phyloP scores from a whole-genome alignment of 2,113 vertebrate genomes.

The Lepus timidus region DNA sequence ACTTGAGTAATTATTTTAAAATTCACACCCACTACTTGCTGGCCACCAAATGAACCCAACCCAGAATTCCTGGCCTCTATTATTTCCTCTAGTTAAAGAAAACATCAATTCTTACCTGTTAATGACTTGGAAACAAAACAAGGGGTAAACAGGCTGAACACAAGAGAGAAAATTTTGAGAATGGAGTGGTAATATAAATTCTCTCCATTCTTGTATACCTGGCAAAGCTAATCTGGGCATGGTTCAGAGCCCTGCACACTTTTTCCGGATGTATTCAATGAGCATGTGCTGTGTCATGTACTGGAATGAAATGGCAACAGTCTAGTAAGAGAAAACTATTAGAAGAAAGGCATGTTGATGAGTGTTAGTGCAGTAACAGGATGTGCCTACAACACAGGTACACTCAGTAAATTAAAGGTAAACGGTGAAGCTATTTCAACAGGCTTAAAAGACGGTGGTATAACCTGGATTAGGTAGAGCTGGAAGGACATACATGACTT shows the following conservation, averaged over 20 bases:
- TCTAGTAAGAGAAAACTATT: not conserved
- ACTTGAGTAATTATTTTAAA: conserved; percentile 17
- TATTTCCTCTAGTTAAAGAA: not conserved
- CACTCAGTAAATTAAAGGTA: not conserved
- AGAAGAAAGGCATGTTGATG: not conserved
- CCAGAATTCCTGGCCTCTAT: not conserved
- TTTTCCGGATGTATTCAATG: not conserved
- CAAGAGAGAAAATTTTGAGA: not conserved
- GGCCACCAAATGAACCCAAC: not conserved
- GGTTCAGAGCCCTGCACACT: not conserved
- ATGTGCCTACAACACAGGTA: not conserved
- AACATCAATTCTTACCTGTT: not conserved
- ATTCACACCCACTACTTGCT: conserved; percentile 9
- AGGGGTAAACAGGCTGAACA: not conserved
- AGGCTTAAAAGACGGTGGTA: not conserved
- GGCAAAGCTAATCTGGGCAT: not conserved
- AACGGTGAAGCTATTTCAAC: not conserved
- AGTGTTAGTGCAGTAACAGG: not conserved
- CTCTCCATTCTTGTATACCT: not conserved
- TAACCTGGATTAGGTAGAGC: not conserved
- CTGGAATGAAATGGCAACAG: not conserved
- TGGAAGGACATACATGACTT: not conserved
- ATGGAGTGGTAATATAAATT: not conserved
- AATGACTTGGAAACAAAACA: not conserved
- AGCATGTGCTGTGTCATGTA: not conserved